These are phyloP conservation scores for Paracentrotus lividus DNA, from an alignment of 53 echinoderm and acorn worm species.

Conservation along the genomic window DNA sequence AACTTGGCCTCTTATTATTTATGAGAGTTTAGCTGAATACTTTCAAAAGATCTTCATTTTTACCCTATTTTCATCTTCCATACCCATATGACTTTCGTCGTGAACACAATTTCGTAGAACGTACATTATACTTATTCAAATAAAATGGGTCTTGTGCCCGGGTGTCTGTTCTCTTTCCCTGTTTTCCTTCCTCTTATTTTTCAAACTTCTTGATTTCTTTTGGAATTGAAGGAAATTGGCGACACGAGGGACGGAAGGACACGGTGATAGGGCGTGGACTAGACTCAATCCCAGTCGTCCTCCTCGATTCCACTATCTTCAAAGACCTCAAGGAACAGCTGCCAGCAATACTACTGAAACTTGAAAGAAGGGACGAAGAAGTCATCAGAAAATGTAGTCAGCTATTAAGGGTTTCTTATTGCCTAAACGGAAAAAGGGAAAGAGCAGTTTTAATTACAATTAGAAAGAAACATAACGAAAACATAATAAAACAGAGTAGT, in stretches of 20 bases:
- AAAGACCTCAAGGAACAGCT: slow-evolving; percentile 5
- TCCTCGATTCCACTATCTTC: background rate
- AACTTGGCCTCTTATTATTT: no score
- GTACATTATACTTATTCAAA: no score
- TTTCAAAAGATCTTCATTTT: no score
- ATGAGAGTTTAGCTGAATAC: no score
- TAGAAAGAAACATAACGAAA: no score
- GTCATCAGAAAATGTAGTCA: background rate
- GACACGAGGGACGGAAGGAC: slow-evolving; percentile 19
- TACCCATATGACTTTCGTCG: no score
- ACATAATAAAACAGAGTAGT: no score
- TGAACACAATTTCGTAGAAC: no score
- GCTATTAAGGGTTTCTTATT: background rate
- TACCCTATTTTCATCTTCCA: no score
- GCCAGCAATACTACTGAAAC: background rate
- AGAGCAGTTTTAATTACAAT: no score
- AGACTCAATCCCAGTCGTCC: slow-evolving; percentile 45
- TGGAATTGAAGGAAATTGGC: slow-evolving; percentile 6
- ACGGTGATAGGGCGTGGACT: slow-evolving; percentile 50
- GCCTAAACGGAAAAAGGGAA: no score
- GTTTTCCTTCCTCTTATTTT: background rate
- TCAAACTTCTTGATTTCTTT: background rate
- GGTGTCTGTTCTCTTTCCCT: background rate
- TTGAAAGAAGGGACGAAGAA: background rate
- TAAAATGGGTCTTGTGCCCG: no score